A percentile compares a stretch with the other conserved stretches of the same genome.
phyloP scores from a whole-genome alignment of 1,140 invertebrate genomes.

The Drosophila ironensis region DNA sequence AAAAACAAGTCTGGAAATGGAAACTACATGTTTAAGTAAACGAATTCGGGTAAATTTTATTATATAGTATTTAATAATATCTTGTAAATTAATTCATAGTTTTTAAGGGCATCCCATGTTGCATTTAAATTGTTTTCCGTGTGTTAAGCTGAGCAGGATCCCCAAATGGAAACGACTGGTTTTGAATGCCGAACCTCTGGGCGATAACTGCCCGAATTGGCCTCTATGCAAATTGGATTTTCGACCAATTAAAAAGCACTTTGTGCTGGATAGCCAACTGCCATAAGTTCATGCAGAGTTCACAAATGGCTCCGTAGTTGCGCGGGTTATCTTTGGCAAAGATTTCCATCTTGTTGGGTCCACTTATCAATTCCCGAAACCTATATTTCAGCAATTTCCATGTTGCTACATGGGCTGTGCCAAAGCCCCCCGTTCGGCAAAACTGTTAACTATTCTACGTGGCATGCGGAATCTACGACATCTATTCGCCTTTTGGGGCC shows the following conservation, averaged over 20 bases:
- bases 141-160: background rate
- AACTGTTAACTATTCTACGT: conserved; percentile 31
- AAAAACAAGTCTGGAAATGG: conserved; percentile 16
- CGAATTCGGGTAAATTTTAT: too few species aligned
- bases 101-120: too few species aligned
- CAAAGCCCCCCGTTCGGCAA: conserved; percentile 1
- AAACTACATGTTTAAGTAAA: background rate
- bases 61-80: too few species aligned
- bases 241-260: conserved; percentile 66
- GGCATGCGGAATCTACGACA: conserved; percentile 54
- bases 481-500: conserved; percentile 64
- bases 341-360: conserved; percentile 21
- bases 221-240: conserved; percentile 13
- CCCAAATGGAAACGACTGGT: conserved; percentile 46
- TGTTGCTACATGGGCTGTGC: background rate
- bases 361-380: conserved; percentile 7
- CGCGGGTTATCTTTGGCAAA: background rate
- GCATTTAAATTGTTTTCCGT: background rate
- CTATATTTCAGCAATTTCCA: conserved; percentile 20
- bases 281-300: conserved; percentile 33
- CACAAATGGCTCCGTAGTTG: background rate
- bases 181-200: conserved; percentile 44
- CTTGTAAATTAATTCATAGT: too few species aligned
- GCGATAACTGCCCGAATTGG: conserved; percentile 22
- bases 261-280: conserved; percentile 34